These are phyloP conservation scores for Hoplodrina blanda DNA, from an alignment of 2,888 invertebrate species.

Conservation along the genomic window DNA sequence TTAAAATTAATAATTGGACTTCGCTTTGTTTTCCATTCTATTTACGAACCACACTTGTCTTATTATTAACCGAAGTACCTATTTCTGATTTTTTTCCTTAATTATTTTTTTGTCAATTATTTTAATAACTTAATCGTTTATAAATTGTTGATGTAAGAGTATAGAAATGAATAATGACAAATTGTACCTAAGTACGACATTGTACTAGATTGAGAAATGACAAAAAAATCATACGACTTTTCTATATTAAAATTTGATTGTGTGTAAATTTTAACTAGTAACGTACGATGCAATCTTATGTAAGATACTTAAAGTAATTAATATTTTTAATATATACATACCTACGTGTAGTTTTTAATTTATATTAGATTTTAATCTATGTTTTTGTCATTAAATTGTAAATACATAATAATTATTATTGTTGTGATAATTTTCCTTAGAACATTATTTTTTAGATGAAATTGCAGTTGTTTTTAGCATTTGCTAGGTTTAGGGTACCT, in stretches of 20 bases:
- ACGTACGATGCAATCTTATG: constrained; percentile 45
- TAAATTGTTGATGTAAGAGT: constrained; percentile 38
- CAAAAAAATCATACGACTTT: constrained; percentile 34
- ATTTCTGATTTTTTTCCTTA: no score
- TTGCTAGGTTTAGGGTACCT: background rate
- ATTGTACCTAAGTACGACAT: constrained; percentile 6
- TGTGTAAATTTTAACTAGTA: constrained; percentile 49
- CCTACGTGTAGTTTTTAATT: constrained; percentile 58
- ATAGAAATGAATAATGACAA: constrained; percentile 9
- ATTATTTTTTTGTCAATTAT: background rate
- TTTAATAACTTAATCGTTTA: background rate
- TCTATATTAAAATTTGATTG: constrained; percentile 45
- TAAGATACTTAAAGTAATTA: constrained; percentile 56
- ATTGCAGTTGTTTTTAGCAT: constrained; percentile 28
- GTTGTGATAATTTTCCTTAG: constrained; percentile 74
- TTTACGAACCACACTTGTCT: no score
- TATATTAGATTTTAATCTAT: constrained; percentile 58
- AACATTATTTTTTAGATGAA: constrained; percentile 41
- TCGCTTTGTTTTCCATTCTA: no score
- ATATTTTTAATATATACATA: constrained; percentile 64
- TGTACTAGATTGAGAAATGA: constrained; percentile 18
- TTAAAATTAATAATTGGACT: no score
- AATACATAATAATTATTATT: constrained; percentile 71
- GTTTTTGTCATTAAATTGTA: constrained; percentile 60
- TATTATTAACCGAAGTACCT: background rate